These are phyloP conservation scores for Oryzias melastigma DNA, from an alignment of 2,113 vertebrate genomes.

Conservation along the genomic window DNA sequence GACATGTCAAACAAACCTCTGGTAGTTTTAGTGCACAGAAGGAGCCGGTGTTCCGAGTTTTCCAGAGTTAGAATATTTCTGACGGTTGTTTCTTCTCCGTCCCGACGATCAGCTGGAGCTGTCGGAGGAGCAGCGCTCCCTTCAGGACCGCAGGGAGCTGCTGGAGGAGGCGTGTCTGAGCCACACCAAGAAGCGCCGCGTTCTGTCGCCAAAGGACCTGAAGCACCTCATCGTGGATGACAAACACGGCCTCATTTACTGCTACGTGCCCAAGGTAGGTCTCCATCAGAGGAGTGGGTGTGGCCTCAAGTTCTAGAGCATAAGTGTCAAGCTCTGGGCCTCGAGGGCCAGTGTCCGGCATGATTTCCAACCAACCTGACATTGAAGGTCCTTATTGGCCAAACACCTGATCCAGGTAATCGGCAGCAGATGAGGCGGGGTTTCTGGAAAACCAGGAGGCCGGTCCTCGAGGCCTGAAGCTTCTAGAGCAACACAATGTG, in stretches of 20 bases:
- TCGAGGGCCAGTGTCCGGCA: too few species aligned
- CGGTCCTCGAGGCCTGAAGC: too few species aligned
- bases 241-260: conserved; percentile 88
- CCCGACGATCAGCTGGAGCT: conserved; percentile 57
- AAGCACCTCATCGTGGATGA: conserved; percentile 95
- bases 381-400: too few species aligned
- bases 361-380: too few species aligned
- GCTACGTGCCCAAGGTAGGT: conserved; percentile 92
- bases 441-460: too few species aligned
- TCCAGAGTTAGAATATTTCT: neutral
- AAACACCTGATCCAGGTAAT: too few species aligned
- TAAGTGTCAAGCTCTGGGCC: too few species aligned
- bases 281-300: neutral
- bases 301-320: neutral
- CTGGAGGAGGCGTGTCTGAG: conserved; percentile 81
- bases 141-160: conserved; percentile 84
- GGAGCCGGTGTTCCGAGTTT: neutral
- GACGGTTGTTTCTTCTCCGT: neutral
- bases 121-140: conserved; percentile 74
- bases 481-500: neutral
- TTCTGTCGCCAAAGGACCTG: conserved; percentile 85
- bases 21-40: too few species aligned
- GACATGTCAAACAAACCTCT: too few species aligned
- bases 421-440: too few species aligned
- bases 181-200: conserved; percentile 83